Evolutionary conservation across 1,140 invertebrate species (phyloP), one percentile per base, ranked within the genome.

Genomic region (Achatina immaculata): DNA sequence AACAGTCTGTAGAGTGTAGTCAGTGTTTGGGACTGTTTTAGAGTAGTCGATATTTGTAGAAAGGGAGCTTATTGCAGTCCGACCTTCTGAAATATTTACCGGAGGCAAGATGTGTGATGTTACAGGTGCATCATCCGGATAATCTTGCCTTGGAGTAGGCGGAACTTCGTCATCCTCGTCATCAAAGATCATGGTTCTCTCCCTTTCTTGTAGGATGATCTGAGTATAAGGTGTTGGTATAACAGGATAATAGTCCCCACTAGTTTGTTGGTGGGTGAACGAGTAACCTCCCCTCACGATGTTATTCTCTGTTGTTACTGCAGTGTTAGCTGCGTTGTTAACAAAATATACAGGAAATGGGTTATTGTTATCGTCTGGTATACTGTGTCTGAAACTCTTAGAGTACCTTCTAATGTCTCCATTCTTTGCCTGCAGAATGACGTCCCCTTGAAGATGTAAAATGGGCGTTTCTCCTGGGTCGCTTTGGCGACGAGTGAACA

Each of bases 401-500:
- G 58, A 62, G 16, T 31, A 6, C 1, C 28, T 31, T 2, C 28
- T 28, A 31, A 68, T 79, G 58, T 79, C 73, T n/a, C 79, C 81
- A 11, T 16, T 76, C 36, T 76, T 55, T 9, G 62, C 43, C 19
- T 51, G 45, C 58, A 83, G 78, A 62, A 83, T 83, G 62, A 83
- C 71, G 51, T 83, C 78, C 48, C 82, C 82, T 34, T 72, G 73
- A 31, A 72, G 65, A 16, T 73, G 48, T 31, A 76, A 4, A 7
- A 80, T 38, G 21, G 82, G 77, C n/a, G 72, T 69, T 38, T 80
- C 45, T 24, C 6, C 3, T 6, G 28, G 34, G 62, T 34, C 43
- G 76, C 76, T 78, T 21, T 48, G 38, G 40, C 40, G 76, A 36
- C 65, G 68, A 3, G n/a, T 78, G 42, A 31, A 48, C 16, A 14